These are phyloP conservation scores for Lepidonotus clava DNA, from an alignment of 2,888 invertebrate genomes.

Conservation along the genomic window DNA sequence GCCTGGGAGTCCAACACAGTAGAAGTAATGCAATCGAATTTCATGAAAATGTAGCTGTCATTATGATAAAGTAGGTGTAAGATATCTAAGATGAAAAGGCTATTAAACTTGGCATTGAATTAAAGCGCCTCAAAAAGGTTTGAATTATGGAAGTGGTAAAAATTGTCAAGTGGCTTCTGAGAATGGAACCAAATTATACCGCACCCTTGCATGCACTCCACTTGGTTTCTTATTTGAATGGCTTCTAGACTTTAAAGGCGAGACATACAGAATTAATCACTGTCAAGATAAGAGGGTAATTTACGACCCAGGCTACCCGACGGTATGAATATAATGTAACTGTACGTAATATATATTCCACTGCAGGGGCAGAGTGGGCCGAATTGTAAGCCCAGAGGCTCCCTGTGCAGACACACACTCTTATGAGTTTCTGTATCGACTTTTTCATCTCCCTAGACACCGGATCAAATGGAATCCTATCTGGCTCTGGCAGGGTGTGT, in stretches of 20 bases:
- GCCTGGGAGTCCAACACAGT: background rate
- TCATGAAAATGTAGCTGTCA: conserved; percentile 27
- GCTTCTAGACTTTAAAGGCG: too few relatives aligned
- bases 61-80: too few relatives aligned
- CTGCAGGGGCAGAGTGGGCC: background rate
- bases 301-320: background rate
- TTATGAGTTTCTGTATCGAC: background rate
- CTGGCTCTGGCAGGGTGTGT: background rate
- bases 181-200: too few relatives aligned
- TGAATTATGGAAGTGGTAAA: too few relatives aligned
- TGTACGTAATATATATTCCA: conserved; percentile 23
- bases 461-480: conserved; percentile 32
- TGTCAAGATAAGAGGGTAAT: conserved; percentile 1
- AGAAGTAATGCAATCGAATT: conserved; percentile 14
- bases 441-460: conserved; percentile 19
- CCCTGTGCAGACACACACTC: background rate
- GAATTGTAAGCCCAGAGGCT: background rate
- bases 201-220: too few relatives aligned
- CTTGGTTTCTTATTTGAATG: too few relatives aligned
- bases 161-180: too few relatives aligned
- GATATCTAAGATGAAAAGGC: too few relatives aligned
- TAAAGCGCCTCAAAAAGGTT: too few relatives aligned
- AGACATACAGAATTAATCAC: too few relatives aligned
- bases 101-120: too few relatives aligned
- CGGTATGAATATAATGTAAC: background rate